Percentiles rank a stretch among this genome's conserved stretches.
These are phyloP conservation scores for Diplodus sargus DNA, from an alignment of 2,797 vertebrate species.

Conservation along the genomic window DNA sequence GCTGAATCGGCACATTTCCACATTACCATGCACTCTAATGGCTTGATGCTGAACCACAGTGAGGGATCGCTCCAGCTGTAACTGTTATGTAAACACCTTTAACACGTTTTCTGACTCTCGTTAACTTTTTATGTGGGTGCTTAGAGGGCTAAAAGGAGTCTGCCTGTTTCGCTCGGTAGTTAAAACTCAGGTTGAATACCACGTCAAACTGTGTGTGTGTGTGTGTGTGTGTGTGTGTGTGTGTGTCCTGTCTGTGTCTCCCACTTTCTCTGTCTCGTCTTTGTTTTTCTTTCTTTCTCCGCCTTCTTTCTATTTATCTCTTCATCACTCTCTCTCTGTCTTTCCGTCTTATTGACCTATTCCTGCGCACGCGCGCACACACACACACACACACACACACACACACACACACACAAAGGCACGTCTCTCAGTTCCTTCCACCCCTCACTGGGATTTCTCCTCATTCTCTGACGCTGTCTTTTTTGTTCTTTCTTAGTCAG, in stretches of 20 bases:
- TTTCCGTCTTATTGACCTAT: constrained; percentile 23
- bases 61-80: neutral
- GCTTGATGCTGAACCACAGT: neutral
- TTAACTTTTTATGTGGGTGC: constrained; percentile 62
- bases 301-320: constrained; percentile 29
- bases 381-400: constrained; percentile 12
- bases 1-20: constrained; percentile 32
- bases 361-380: neutral
- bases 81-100: constrained; percentile 58
- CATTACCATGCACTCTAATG: constrained; percentile 16
- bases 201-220: constrained; percentile 9
- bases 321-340: constrained; percentile 15
- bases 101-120: constrained; percentile 47
- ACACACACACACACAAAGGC: neutral
- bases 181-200: constrained; percentile 23
- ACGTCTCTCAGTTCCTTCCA: neutral
- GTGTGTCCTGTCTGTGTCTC: constrained; percentile 7
- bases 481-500: neutral
- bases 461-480: neutral
- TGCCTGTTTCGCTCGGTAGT: constrained; percentile 24
- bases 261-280: constrained; percentile 15
- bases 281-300: constrained; percentile 21
- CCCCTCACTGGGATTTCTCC: neutral
- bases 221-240: neutral
- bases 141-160: constrained; percentile 20